A percentile compares a stretch with the other conserved stretches of the same genome.
Evolutionary conservation across 2,888 invertebrate genomes (phyloP).

Genomic region (Caradrina kadenii): DNA sequence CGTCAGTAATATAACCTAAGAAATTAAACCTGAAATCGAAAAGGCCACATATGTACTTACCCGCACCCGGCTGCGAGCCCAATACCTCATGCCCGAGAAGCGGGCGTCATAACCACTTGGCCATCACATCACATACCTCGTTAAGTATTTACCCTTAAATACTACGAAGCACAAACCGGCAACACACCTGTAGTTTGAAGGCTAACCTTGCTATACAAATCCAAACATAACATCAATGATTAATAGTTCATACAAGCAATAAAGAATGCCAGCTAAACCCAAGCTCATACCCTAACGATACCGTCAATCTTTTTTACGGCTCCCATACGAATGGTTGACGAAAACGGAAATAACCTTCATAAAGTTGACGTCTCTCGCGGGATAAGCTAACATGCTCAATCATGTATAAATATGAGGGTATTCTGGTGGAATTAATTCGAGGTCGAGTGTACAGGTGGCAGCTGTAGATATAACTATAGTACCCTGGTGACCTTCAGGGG

Average conservation of each 20-base stretch:
- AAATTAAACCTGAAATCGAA: background rate
- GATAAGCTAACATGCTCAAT: conserved; percentile 41
- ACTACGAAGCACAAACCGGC: background rate
- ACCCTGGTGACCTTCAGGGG: conserved; percentile 13
- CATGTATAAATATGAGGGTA: conserved; percentile 49
- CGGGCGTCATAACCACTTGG: background rate
- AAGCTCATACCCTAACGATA: conserved; percentile 17
- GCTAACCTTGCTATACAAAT: conserved; percentile 19
- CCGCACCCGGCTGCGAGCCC: background rate
- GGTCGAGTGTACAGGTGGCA: conserved; percentile 32
- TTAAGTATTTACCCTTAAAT: background rate
- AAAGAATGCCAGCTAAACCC: conserved; percentile 25
- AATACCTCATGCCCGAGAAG: background rate
- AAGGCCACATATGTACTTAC: background rate
- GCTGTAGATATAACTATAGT: background rate
- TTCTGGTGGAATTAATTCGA: conserved; percentile 41
- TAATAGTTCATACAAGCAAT: conserved; percentile 13
- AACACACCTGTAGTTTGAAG: conserved; percentile 34
- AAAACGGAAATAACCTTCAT: conserved; percentile 40
- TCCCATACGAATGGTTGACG: conserved; percentile 25
- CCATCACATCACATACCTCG: too few relatives aligned
- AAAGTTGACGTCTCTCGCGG: conserved; percentile 36
- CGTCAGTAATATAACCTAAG: too few relatives aligned
- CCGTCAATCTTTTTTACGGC: conserved; percentile 33
- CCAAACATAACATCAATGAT: conserved; percentile 7